These are phyloP conservation scores for Tachyglossus aculeatus DNA, from an alignment of 2,797 vertebrate genomes.

Conservation along the genomic window DNA sequence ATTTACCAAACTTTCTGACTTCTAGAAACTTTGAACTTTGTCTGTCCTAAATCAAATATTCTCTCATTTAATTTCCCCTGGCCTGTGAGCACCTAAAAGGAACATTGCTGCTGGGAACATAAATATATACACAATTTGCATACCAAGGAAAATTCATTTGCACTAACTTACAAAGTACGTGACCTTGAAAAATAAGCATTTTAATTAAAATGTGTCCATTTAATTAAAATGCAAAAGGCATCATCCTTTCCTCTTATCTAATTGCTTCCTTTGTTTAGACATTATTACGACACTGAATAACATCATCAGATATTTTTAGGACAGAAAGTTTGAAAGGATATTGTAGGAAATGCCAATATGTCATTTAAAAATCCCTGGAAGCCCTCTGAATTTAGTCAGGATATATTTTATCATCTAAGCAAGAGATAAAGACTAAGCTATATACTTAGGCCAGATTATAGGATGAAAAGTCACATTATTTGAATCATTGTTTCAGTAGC, in stretches of 20 bases:
- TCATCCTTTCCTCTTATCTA: not conserved
- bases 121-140: conserved; percentile 11
- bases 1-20: conserved; percentile 74
- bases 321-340: conserved; percentile 62
- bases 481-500: conserved; percentile 36
- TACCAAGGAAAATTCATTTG: conserved; percentile 40
- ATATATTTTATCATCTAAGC: conserved; percentile 47
- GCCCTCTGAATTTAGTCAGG: conserved; percentile 43
- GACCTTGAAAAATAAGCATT: conserved; percentile 72
- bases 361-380: conserved; percentile 39
- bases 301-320: conserved; percentile 30
- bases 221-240: conserved; percentile 27
- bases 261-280: conserved; percentile 20
- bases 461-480: conserved; percentile 52
- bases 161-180: conserved; percentile 49
- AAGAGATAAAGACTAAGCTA: conserved; percentile 37
- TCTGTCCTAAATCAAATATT: conserved; percentile 54
- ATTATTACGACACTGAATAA: conserved; percentile 27
- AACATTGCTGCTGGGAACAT: conserved; percentile 38
- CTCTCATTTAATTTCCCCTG: conserved; percentile 59
- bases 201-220: no score
- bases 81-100: conserved; percentile 41
- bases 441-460: conserved; percentile 68
- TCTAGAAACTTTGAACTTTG: conserved; percentile 77
- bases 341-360: conserved; percentile 27